These are phyloP conservation scores for Cepaea hortensis DNA, from an alignment of 2,888 invertebrate species.

Conservation along the genomic window DNA sequence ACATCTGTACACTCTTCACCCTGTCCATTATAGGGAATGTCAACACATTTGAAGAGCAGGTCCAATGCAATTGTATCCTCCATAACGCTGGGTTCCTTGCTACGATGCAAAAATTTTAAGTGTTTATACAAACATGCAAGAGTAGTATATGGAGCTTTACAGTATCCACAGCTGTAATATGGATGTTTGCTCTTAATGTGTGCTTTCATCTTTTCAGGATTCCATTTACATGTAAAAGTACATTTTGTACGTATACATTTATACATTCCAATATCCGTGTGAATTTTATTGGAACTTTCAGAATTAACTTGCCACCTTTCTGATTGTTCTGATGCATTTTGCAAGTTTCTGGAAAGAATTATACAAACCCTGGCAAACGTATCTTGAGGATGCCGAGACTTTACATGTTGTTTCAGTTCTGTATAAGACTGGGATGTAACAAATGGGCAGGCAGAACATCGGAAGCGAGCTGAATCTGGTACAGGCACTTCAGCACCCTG, in stretches of 20 bases:
- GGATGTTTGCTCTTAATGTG: conserved; percentile 22
- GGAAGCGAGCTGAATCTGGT: too few relatives aligned
- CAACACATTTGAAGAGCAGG: background rate
- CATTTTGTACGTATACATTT: conserved; percentile 20
- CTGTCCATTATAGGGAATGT: background rate
- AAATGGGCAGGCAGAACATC: too few relatives aligned
- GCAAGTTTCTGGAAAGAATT: too few relatives aligned
- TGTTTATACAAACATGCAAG: background rate
- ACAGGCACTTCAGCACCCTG: too few relatives aligned
- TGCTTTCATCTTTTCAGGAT: conserved; percentile 1
- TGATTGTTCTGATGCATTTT: too few relatives aligned
- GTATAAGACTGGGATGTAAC: too few relatives aligned
- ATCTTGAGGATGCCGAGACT: too few relatives aligned
- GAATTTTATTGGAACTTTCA: background rate
- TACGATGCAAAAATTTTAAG: conserved; percentile 26
- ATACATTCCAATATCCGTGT: background rate
- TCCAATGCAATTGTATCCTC: background rate
- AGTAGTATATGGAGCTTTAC: conserved; percentile 1
- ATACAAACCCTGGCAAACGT: too few relatives aligned
- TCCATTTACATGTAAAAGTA: conserved; percentile 22
- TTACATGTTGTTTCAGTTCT: too few relatives aligned
- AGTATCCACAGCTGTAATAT: conserved; percentile 32
- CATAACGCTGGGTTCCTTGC: background rate
- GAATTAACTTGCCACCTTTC: background rate
- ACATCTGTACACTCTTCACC: background rate